Percentiles rank a stretch among this genome's conserved stretches.
These are phyloP conservation scores for Metacarcinus magister DNA, from an alignment of 2,888 invertebrate genomes.

Conservation along the genomic window DNA sequence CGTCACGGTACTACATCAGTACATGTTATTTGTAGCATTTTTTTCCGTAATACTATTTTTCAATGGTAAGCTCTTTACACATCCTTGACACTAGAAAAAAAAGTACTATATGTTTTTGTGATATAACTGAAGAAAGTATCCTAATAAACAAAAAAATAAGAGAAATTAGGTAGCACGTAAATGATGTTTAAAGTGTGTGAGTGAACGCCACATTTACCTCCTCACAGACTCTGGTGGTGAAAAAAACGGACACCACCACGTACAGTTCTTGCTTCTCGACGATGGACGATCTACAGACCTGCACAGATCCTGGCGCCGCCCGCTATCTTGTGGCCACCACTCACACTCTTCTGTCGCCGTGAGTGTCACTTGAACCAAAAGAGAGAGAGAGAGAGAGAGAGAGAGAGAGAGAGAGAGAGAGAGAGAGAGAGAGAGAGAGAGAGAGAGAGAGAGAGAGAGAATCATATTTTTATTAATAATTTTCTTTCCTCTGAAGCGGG, in stretches of 20 bases:
- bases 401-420: not conserved
- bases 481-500: not conserved
- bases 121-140: not conserved
- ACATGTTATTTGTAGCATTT: too few relatives aligned
- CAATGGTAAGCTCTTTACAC: too few relatives aligned
- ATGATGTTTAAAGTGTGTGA: not conserved
- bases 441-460: conserved; percentile 50
- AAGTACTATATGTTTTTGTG: not conserved
- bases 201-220: not conserved
- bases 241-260: not conserved
- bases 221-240: not conserved
- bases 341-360: not conserved
- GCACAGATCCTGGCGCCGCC: not conserved
- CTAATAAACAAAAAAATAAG: not conserved
- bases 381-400: not conserved
- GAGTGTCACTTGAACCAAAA: not conserved
- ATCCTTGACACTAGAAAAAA: not conserved
- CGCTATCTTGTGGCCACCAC: conserved; percentile 1
- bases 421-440: conserved; percentile 53
- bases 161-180: not conserved
- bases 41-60: too few relatives aligned
- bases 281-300: not conserved
- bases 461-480: not conserved
- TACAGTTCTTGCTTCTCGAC: not conserved
- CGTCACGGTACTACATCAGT: too few relatives aligned